These are phyloP conservation scores for Trichosurus vulpecula DNA, from an alignment of 2,797 vertebrate genomes.

Conservation along the genomic window DNA sequence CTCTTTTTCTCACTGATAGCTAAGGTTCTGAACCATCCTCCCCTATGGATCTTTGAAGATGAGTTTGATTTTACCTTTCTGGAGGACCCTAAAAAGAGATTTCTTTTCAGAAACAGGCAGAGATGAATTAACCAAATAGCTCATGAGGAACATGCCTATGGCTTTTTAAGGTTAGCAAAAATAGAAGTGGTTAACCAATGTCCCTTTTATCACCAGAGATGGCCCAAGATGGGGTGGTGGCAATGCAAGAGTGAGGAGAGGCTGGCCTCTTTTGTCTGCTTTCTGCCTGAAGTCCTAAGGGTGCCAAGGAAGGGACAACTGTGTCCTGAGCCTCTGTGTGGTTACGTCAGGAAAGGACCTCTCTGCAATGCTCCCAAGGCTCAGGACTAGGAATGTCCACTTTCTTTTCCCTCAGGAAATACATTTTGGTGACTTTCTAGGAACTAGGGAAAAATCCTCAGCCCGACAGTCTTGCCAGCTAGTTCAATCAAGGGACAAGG, in stretches of 20 bases:
- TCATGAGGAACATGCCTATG: not conserved
- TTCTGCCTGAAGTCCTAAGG: not conserved
- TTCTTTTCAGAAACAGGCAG: slow-evolving; percentile 45
- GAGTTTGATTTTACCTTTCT: not conserved
- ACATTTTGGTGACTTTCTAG: not conserved
- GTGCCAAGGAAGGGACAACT: not conserved
- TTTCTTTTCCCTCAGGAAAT: not conserved
- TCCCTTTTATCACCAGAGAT: not conserved
- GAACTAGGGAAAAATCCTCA: not conserved
- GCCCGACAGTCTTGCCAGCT: not conserved
- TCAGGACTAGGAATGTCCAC: not conserved
- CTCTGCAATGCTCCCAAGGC: not conserved
- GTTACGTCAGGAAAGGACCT: not conserved
- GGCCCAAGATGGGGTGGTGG: not conserved
- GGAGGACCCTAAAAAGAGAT: slow-evolving; percentile 44
- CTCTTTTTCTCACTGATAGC: slow-evolving; percentile 58
- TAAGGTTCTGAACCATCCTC: slow-evolving; percentile 52
- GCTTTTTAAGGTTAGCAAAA: not conserved
- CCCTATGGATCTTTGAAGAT: slow-evolving; percentile 62
- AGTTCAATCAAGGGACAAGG: not conserved
- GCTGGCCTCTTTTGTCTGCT: not conserved
- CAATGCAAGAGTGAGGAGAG: not conserved
- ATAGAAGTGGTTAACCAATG: not conserved
- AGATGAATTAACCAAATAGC: not conserved
- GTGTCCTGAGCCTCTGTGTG: not conserved